phyloP scores from a whole-genome alignment of 2,888 invertebrate species.

The Watsonalla cultraria region DNA sequence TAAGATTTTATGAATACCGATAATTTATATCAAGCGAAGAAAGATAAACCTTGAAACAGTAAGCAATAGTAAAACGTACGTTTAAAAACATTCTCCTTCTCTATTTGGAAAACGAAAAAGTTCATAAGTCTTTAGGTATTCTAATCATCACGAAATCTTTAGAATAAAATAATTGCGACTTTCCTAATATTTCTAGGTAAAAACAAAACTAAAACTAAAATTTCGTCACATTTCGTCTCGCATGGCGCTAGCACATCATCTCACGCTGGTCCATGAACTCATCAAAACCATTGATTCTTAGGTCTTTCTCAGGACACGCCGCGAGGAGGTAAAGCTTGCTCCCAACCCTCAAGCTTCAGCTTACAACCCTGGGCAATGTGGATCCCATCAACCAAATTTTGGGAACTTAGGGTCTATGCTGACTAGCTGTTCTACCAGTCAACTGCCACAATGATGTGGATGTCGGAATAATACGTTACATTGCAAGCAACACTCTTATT shows the following conservation, averaged over 20 bases:
- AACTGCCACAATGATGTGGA: background rate
- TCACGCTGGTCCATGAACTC: slow-evolving; percentile 57
- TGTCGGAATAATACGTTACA: background rate
- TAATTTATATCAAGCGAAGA: no score
- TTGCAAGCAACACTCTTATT: no score
- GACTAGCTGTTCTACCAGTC: background rate
- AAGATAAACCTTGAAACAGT: no score
- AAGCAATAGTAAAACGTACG: no score
- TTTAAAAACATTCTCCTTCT: no score
- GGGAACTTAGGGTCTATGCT: slow-evolving; percentile 44
- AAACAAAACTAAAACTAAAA: slow-evolving; percentile 12
- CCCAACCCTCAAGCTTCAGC: slow-evolving; percentile 63
- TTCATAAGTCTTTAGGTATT: no score
- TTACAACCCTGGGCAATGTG: slow-evolving; percentile 65
- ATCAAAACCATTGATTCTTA: slow-evolving; percentile 74
- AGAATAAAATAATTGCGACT: no score
- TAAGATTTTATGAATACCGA: no score
- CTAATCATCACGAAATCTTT: no score
- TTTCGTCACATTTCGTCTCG: slow-evolving; percentile 51
- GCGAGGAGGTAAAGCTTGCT: slow-evolving; percentile 73
- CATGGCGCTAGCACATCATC: slow-evolving; percentile 68
- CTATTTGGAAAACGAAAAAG: no score
- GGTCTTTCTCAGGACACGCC: slow-evolving; percentile 77
- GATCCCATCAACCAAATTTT: slow-evolving; percentile 69
- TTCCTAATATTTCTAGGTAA: no score